phyloP scores from a whole-genome alignment of 2,888 invertebrate genomes.

The Ophraella communa region DNA sequence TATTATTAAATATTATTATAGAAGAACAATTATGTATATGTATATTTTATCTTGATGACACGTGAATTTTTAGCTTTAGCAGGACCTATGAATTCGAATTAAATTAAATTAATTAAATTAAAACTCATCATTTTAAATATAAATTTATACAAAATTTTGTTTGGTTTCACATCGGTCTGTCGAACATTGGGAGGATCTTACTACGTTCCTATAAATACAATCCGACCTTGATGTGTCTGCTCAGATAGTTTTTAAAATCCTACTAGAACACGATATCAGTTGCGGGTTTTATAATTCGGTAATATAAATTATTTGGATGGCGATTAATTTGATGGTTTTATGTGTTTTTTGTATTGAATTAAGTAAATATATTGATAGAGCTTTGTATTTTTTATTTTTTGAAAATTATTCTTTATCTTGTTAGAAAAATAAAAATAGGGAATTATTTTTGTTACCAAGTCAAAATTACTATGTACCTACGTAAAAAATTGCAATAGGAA shows the following conservation, averaged over 20 bases:
- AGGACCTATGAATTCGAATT: slow-evolving; percentile 15
- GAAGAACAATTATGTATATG: no score
- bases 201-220: slow-evolving; percentile 15
- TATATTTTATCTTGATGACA: no score
- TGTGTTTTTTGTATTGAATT: no score
- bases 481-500: no score
- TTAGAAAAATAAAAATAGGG: no score
- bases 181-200: slow-evolving; percentile 20
- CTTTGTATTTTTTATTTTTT: no score
- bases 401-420: no score
- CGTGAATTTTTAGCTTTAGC: background rate
- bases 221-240: slow-evolving; percentile 12
- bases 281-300: background rate
- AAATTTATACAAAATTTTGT: slow-evolving; percentile 16
- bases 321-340: no score
- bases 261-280: background rate
- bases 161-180: slow-evolving; percentile 4
- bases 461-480: no score
- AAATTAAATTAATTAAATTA: slow-evolving; percentile 19
- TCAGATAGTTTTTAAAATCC: background rate
- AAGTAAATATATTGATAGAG: no score
- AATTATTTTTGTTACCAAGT: no score
- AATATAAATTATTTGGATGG: background rate
- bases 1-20: no score
- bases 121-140: slow-evolving; percentile 2